Evolutionary conservation across 2,888 invertebrate genomes (phyloP).

Genomic region (Camptogramma bilineatum): DNA sequence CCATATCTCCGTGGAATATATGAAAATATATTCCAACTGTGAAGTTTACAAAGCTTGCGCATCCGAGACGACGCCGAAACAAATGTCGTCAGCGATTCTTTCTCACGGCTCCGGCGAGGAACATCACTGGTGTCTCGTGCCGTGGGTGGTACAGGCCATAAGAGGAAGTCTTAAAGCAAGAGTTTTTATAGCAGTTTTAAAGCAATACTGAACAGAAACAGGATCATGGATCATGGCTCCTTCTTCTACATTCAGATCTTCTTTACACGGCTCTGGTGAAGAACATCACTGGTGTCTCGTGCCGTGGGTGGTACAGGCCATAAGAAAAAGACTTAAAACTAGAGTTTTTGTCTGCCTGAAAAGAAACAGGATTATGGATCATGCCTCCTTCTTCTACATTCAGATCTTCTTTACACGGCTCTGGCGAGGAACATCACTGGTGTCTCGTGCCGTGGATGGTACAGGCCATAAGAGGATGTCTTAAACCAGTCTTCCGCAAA

Average conservation of each 20-base stretch:
- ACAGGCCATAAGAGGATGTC: background rate
- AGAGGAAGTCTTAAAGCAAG: background rate
- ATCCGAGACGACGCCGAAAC: conserved; percentile 68
- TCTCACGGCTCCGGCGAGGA: conserved; percentile 72
- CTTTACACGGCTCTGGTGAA: conserved; percentile 70
- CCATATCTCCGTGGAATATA: conserved; percentile 37
- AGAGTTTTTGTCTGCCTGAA: no score
- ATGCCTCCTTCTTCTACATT: no score
- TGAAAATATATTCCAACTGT: conserved; percentile 47
- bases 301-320: conserved; percentile 38
- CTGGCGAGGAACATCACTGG: conserved; percentile 67
- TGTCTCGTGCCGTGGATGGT: conserved; percentile 57
- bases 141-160: conserved; percentile 24
- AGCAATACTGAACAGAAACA: no score
- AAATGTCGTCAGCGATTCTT: conserved; percentile 76
- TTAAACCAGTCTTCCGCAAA: no score
- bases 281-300: conserved; percentile 70
- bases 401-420: no score
- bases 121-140: conserved; percentile 70
- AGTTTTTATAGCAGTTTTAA: no score
- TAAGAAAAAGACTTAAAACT: background rate
- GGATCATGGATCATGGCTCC: no score
- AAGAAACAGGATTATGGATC: no score
- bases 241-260: no score
- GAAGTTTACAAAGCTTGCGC: conserved; percentile 66